Percentiles rank a stretch among this genome's conserved stretches.
These are phyloP conservation scores for Nesoenas mayeri DNA, from an alignment of 2,113 vertebrate genomes.

Conservation along the genomic window DNA sequence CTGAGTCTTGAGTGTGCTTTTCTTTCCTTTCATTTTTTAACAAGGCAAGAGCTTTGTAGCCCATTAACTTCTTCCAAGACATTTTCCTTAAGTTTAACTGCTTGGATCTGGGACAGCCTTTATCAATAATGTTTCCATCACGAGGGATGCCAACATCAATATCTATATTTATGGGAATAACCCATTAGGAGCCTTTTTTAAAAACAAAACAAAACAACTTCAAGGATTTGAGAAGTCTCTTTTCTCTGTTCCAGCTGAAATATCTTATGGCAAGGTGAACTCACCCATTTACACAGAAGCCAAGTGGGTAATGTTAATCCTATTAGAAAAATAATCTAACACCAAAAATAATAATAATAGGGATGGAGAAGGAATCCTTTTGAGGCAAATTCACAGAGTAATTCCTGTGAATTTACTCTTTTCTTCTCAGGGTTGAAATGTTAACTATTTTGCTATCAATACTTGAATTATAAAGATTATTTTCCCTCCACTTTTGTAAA, in stretches of 20 bases:
- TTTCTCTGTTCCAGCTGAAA: conserved; percentile 22
- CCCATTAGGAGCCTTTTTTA: background rate
- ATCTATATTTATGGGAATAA: background rate
- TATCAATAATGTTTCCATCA: background rate
- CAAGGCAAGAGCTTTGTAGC: background rate
- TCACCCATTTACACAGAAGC: conserved; percentile 24
- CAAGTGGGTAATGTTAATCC: conserved; percentile 24
- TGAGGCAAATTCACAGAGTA: background rate
- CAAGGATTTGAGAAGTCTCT: background rate
- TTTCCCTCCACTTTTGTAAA: background rate
- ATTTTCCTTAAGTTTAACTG: background rate
- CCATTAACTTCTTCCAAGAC: background rate
- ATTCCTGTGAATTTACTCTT: conserved; percentile 10
- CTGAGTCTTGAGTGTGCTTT: fast-evolving
- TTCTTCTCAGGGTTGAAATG: background rate
- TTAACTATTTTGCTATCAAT: background rate
- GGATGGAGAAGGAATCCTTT: background rate
- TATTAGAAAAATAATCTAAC: conserved; percentile 50
- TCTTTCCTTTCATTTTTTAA: background rate
- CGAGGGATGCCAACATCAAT: background rate
- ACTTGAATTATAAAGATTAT: background rate
- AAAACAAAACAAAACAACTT: background rate
- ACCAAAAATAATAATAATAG: conserved; percentile 16
- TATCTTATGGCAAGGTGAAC: conserved; percentile 26
- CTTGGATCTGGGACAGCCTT: background rate